Base-by-base conservation (phyloP, 2,797 vertebrate genomes). In the Phrynocephalus forsythii region DNA sequence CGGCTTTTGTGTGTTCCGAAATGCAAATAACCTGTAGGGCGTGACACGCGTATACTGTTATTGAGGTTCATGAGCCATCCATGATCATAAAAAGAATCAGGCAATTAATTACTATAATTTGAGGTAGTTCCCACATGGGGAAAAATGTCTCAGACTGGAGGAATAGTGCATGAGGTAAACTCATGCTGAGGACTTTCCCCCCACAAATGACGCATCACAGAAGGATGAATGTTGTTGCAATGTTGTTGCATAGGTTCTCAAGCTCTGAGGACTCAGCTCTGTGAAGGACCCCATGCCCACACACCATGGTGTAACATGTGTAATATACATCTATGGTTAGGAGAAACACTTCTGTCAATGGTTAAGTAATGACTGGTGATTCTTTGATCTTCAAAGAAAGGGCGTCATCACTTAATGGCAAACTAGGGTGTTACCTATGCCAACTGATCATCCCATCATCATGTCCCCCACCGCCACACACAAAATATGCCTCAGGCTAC, bases 21-120 rank as follows among this genome's bases (percentile, higher is more conserved):
- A 80, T 38, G 82, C 80, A 86, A 75, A 75, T 22, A 67, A 75
- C 38, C 77, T 80, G 56, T 79, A 75, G 77, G 77, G 82, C 16
- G 87, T 84, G 72, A 78, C 86, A 50, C 4, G 28, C 9, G 20
- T n/a, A 13, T 20, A 22, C 22, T 11, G 48, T 84, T 88, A 52
- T 8, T 69, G 22, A 66, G 69, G 69, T 84, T 38, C 52, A 38
- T 26, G 24, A 67, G 82, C 22, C 79, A 72, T 38, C 26, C 38
- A 5, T 0, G 28, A 20, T 88, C 67, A 63, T 66, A 44, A 79
- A 79, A 33, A 72, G 68, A 50, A 11, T 1, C 9, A 18, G n/a
- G 38, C 56, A 80, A 88, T 80, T 88, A 73, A 84, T 88, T 67
- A 33, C 68, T 22, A 44, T 73, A 88, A 88, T 88, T 75, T 24